Evolutionary conservation across 1,140 invertebrate genomes (phyloP), one percentile per base, ranked within the genome.

Genomic region (Hylaeus anthracinus): DNA sequence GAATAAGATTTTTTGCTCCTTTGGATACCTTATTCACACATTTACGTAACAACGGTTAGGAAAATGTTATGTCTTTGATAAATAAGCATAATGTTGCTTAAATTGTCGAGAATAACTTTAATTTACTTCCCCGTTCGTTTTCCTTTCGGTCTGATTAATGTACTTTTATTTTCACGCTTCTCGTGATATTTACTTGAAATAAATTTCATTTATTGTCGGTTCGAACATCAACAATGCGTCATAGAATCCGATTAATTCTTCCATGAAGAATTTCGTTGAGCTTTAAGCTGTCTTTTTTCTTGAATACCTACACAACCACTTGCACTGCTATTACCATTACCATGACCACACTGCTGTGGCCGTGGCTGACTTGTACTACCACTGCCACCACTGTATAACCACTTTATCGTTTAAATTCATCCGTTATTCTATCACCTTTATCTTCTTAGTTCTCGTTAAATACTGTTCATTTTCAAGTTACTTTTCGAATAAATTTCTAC

Each of bases 301-400:
- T 63, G 2, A 64, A 84, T 70, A 61, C 69, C 51, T 39, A 14
- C 66, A 77, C 58, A 58, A 77, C 53, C 73, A 81, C 56, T 45
- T 75, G 41, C 77, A 64, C 45, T 53, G 61, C 39, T 41, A 53
- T 45, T 60, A 8, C 37, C n/a, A 15, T 56, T 26, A 26, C 26
- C 26, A 26, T 26, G 26, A 26, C 26, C 26, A 26, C 26, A 26
- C 26, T 26, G 26, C 26, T 26, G 26, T 26, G 26, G 26, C 26
- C 26, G 26, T 26, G 26, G 26, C 26, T 26, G 26, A 37, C 9
- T 56, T 5, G 53, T 53, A 72, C 67, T 45, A 72, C 53, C 63
- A 63, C 58, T 70, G 55, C 37, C 74, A 72, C 61, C 77, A 65
- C 61, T 66, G 5, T 60, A 56, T 5, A 12, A 26, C 60, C 51